Evolutionary conservation across 2,113 vertebrate species (phyloP).

Genomic region (Amazona guildingii): DNA sequence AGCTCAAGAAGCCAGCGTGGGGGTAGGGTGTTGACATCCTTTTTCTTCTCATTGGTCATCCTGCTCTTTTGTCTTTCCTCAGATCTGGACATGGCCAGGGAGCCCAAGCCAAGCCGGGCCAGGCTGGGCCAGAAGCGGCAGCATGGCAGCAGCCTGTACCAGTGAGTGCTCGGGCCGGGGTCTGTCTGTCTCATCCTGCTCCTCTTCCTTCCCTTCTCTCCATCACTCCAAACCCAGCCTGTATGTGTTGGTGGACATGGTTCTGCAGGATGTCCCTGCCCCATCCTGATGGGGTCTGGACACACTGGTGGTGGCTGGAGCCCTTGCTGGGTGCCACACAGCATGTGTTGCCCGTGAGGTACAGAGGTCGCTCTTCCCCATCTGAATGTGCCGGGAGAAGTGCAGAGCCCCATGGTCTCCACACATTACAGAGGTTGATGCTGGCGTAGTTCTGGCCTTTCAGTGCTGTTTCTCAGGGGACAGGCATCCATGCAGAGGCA

Average conservation of each 20-base stretch:
- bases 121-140: slow-evolving; percentile 57
- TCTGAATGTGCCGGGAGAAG: neutral
- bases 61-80: neutral
- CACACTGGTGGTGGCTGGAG: neutral
- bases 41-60: neutral
- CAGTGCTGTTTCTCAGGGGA: neutral
- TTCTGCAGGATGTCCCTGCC: neutral
- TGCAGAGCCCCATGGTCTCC: neutral
- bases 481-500: neutral
- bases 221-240: fast-evolving
- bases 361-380: neutral
- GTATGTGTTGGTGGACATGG: neutral
- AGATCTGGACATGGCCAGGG: slow-evolving; percentile 61
- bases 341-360: neutral
- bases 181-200: neutral
- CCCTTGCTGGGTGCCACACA: fast-evolving
- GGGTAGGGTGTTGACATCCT: neutral
- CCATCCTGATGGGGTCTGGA: neutral
- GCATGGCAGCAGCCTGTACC: slow-evolving; percentile 15
- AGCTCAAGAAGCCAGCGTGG: neutral
- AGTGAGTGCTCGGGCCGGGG: slow-evolving; percentile 50
- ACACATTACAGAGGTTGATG: neutral
- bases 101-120: slow-evolving; percentile 2
- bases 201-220: neutral
- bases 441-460: neutral